Percentiles rank a stretch among this genome's conserved stretches.
Conservation (phyloP, 1,140 invertebrate species). For the Anadara kagoshimensis region DNA sequence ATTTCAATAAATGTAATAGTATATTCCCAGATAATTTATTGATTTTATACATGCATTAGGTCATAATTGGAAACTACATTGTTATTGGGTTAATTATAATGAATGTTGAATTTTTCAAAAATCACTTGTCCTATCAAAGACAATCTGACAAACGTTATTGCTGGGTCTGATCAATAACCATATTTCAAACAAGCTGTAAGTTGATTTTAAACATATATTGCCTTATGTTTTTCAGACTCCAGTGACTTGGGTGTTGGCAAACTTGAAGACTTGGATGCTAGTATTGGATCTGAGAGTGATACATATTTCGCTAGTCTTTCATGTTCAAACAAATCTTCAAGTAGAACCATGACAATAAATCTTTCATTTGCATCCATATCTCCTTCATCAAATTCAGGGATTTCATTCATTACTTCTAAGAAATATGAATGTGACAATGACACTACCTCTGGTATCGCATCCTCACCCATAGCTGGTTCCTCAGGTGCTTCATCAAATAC, state of each 20-base stretch:
- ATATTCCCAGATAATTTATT: no score
- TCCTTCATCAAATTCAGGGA: conserved; percentile 34
- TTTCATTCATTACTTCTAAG: conserved; percentile 31
- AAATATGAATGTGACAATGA: conserved; percentile 25
- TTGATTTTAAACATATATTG: background rate
- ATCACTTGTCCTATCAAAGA: no score
- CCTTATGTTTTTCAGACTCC: conserved; percentile 24
- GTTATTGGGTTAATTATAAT: no score
- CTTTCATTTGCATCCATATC: conserved; percentile 35
- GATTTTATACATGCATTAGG: no score
- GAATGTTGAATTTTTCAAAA: no score
- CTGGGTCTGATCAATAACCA: background rate
- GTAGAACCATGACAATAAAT: conserved; percentile 34
- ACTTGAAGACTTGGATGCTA: conserved; percentile 41
- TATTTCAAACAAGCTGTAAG: background rate
- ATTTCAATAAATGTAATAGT: no score
- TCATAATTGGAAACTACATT: no score
- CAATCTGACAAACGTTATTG: background rate
- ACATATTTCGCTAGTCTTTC: conserved; percentile 32
- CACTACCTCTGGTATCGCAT: conserved; percentile 42
- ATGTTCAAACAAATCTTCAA: conserved; percentile 33
- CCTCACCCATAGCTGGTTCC: conserved; percentile 31
- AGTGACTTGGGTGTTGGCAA: conserved; percentile 35
- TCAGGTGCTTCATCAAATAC: conserved; percentile 12
- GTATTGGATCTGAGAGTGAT: conserved; percentile 38